Percentiles rank a stretch among this genome's conserved stretches.
Conservation (phyloP, 2,113 vertebrate species). For the Strigops habroptila region DNA sequence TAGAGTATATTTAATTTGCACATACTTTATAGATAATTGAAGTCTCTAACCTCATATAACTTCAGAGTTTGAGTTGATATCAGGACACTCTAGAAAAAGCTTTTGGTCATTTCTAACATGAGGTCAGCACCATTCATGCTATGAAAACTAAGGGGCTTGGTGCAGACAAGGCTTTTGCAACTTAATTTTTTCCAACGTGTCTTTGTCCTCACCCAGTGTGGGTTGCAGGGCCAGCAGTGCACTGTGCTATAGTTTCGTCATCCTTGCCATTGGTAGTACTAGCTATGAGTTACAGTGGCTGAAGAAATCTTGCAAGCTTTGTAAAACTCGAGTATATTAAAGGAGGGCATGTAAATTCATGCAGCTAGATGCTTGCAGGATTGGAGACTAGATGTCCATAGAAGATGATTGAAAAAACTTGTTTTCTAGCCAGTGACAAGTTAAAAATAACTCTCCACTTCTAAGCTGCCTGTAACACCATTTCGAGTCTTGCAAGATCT, state of each 20-base stretch:
- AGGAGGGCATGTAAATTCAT: conserved; percentile 16
- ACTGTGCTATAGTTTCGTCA: background rate
- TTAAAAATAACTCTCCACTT: background rate
- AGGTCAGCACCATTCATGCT: fast-evolving
- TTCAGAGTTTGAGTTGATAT: background rate
- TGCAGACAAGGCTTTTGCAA: background rate
- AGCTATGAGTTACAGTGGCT: background rate
- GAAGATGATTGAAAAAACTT: background rate
- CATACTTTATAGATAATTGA: background rate
- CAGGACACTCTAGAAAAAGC: background rate
- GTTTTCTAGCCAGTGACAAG: background rate
- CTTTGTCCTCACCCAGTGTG: background rate
- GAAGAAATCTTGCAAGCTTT: conserved; percentile 8
- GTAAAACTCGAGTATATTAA: conserved; percentile 4
- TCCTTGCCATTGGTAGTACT: background rate
- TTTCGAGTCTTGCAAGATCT: background rate
- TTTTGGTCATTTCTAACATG: background rate
- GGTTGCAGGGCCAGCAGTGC: background rate
- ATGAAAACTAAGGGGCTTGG: background rate
- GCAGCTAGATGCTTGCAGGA: background rate
- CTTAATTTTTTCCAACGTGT: background rate
- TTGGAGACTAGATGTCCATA: background rate
- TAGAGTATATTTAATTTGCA: background rate
- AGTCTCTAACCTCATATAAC: background rate
- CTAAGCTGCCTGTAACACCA: background rate